Percentiles rank a stretch among this genome's conserved stretches.
phyloP scores from a whole-genome alignment of 2,888 invertebrate species.

The Heliconius aoede region DNA sequence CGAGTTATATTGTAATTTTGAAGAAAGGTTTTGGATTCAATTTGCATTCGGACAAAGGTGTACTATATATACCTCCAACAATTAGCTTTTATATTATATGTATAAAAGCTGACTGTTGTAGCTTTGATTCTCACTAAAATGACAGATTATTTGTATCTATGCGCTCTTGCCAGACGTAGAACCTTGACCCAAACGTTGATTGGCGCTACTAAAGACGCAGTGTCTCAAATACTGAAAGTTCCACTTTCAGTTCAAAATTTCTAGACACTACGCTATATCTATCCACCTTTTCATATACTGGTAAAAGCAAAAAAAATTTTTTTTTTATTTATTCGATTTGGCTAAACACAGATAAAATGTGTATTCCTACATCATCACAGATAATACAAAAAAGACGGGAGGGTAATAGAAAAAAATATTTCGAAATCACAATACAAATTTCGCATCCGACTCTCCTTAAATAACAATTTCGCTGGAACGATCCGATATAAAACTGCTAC shows the following conservation, averaged over 20 bases:
- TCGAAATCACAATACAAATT: slow-evolving; percentile 8
- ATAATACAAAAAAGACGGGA: too few species aligned
- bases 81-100: too few species aligned
- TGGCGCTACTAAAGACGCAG: not conserved
- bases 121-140: too few species aligned
- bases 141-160: too few species aligned
- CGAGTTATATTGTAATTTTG: not conserved
- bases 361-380: too few species aligned
- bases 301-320: too few species aligned
- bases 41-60: not conserved
- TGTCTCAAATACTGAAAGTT: not conserved
- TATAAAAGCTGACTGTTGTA: too few species aligned
- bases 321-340: too few species aligned
- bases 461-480: slow-evolving; percentile 49
- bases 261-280: not conserved
- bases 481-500: slow-evolving; percentile 59
- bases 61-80: too few species aligned
- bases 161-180: not conserved
- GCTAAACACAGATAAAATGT: too few species aligned
- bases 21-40: not conserved
- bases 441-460: slow-evolving; percentile 12
- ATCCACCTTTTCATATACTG: not conserved
- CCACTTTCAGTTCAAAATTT: not conserved
- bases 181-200: not conserved
- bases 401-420: not conserved